Percentiles rank a stretch among this genome's conserved stretches.
phyloP scores from a whole-genome alignment of 2,113 vertebrate species.

The Monarcha castaneiventris region DNA sequence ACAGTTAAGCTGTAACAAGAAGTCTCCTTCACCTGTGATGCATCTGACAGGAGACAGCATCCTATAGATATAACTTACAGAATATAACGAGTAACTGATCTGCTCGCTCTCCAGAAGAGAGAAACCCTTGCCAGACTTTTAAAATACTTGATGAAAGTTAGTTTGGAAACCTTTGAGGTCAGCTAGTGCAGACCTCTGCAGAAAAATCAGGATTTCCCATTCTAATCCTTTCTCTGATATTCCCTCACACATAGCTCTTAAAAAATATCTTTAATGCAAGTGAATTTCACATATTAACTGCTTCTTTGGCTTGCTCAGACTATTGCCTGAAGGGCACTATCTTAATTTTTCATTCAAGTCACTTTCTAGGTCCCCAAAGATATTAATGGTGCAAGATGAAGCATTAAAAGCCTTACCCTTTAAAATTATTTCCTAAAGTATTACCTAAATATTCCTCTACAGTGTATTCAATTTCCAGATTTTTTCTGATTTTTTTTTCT shows the following conservation, averaged over 20 bases:
- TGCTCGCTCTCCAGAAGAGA: background rate
- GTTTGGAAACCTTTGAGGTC: background rate
- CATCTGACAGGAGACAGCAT: background rate
- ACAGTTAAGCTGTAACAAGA: background rate
- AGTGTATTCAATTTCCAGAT: background rate
- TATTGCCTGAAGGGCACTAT: background rate
- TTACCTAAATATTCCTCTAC: background rate
- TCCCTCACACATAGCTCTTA: background rate
- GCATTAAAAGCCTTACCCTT: background rate
- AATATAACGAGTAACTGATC: background rate
- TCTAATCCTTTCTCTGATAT: background rate
- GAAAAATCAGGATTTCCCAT: background rate
- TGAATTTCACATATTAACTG: background rate
- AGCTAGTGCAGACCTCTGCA: background rate
- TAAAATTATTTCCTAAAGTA: background rate
- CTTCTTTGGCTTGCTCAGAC: background rate
- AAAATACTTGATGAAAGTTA: background rate
- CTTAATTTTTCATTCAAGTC: slow-evolving; percentile 14
- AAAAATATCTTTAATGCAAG: background rate
- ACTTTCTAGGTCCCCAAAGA: background rate
- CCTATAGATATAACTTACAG: background rate
- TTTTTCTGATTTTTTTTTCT: background rate
- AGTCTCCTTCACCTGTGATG: background rate
- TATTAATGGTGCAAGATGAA: slow-evolving; percentile 4
- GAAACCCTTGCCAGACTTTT: background rate